Percentiles rank a stretch among this genome's conserved stretches.
phyloP scores from a whole-genome alignment of 2,888 invertebrate genomes.

The Leptopilina syphax region DNA sequence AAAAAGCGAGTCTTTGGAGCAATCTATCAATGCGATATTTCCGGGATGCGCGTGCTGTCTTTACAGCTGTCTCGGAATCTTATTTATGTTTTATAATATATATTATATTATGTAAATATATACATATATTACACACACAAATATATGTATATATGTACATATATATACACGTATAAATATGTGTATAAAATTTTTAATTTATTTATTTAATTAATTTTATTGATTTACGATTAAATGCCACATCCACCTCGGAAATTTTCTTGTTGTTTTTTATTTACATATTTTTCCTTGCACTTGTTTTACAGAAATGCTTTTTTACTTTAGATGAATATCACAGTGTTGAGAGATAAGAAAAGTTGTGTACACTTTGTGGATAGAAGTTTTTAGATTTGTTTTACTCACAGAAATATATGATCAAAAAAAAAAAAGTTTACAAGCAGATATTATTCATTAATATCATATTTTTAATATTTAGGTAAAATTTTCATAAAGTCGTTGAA shows the following conservation, averaged over 20 bases:
- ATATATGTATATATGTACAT: slow-evolving; percentile 57
- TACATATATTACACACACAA: slow-evolving; percentile 33
- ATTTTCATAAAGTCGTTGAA: too few relatives aligned
- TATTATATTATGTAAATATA: slow-evolving; percentile 57
- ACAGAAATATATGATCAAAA: too few relatives aligned
- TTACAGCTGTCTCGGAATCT: slow-evolving; percentile 73
- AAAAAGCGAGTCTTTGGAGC: slow-evolving; percentile 22
- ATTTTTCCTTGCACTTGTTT: slow-evolving; percentile 48
- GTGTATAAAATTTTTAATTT: slow-evolving; percentile 76
- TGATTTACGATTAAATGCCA: slow-evolving; percentile 76
- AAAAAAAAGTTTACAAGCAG: too few relatives aligned
- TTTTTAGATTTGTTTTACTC: too few relatives aligned
- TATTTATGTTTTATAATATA: slow-evolving; percentile 76
- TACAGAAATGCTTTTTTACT: slow-evolving; percentile 39
- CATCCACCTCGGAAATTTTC: slow-evolving; percentile 68
- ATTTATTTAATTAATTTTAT: slow-evolving; percentile 77
- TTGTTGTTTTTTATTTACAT: slow-evolving; percentile 60
- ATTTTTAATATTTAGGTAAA: too few relatives aligned
- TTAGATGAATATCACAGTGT: slow-evolving; percentile 8
- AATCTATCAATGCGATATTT: slow-evolving; percentile 47
- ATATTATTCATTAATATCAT: too few relatives aligned
- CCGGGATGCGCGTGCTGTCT: slow-evolving; percentile 64
- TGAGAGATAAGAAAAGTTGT: too few relatives aligned
- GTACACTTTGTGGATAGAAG: too few relatives aligned
- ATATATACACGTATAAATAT: slow-evolving; percentile 66